Conservation (phyloP, 2,113 vertebrate genomes). For the Petrocephalus microphthalmus region DNA sequence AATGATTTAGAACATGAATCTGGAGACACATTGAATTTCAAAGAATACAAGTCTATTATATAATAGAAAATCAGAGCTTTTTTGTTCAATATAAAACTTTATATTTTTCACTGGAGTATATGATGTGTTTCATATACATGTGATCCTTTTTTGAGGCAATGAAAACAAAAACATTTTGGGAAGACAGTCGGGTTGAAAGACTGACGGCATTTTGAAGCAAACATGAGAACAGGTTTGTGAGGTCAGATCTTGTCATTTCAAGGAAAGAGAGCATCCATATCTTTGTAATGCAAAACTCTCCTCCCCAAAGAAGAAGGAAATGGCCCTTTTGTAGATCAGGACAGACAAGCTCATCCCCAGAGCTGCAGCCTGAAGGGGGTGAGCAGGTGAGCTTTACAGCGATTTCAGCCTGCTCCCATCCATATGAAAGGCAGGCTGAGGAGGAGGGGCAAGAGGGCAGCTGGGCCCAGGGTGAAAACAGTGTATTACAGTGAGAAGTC, state of each 20-base stretch:
- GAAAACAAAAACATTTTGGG: not conserved
- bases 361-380: slow-evolving; percentile 29
- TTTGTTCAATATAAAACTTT: not conserved
- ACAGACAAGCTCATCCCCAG: slow-evolving; percentile 52
- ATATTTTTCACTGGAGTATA: not conserved
- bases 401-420: slow-evolving; percentile 58
- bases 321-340: slow-evolving; percentile 48
- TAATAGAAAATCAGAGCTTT: not conserved
- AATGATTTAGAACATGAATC: not conserved
- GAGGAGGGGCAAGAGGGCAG: slow-evolving; percentile 34
- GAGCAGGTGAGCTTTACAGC: slow-evolving; percentile 16
- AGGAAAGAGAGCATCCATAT: slow-evolving; percentile 34
- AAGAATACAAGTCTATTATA: not conserved
- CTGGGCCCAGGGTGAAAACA: slow-evolving; percentile 32
- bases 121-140: not conserved
- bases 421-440: slow-evolving; percentile 68
- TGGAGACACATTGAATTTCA: not conserved
- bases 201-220: not conserved
- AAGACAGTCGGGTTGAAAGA: not conserved
- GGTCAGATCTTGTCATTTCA: slow-evolving; percentile 19
- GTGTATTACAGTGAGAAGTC: slow-evolving; percentile 36
- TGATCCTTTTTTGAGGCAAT: not conserved
- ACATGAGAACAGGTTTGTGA: not conserved
- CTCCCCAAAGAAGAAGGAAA: slow-evolving; percentile 62
- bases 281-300: slow-evolving; percentile 66